phyloP scores from a whole-genome alignment of 2,888 invertebrate genomes.

The Spodoptera picta region DNA sequence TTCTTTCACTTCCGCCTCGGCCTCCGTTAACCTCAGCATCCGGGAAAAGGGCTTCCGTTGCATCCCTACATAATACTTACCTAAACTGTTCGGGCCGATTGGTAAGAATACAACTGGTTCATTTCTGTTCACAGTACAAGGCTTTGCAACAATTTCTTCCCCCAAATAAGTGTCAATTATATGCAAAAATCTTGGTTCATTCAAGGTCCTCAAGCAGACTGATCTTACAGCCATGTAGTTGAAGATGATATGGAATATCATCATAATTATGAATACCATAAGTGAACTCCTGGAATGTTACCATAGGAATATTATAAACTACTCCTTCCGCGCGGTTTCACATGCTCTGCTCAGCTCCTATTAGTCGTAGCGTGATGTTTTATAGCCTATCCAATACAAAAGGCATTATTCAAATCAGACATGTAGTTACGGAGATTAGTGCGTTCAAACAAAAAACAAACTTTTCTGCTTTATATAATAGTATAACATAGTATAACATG shows the following conservation, averaged over 20 bases:
- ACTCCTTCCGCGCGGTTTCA: too few relatives aligned
- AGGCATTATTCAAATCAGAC: too few relatives aligned
- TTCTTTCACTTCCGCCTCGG: too few relatives aligned
- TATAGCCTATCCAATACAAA: too few relatives aligned
- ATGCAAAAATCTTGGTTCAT: constrained; percentile 93
- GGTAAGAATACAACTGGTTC: constrained; percentile 88
- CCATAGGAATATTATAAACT: constrained; percentile 1
- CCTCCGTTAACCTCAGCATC: too few relatives aligned
- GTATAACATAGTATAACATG: too few relatives aligned
- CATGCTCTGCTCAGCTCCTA: too few relatives aligned
- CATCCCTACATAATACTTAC: constrained; percentile 49
- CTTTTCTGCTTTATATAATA: too few relatives aligned
- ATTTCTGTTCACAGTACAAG: constrained; percentile 90
- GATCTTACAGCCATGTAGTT: constrained; percentile 96
- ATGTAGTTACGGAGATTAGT: too few relatives aligned
- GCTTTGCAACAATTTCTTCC: constrained; percentile 89
- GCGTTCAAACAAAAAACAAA: too few relatives aligned
- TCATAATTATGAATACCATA: constrained; percentile 92
- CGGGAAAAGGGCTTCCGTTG: too few relatives aligned
- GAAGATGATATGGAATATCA: constrained; percentile 93
- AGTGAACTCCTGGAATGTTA: constrained; percentile 90
- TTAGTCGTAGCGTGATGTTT: too few relatives aligned
- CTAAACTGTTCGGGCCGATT: constrained; percentile 67
- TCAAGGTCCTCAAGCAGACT: constrained; percentile 94
- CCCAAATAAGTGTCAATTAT: constrained; percentile 91